A percentile compares a stretch with the other conserved stretches of the same genome.
phyloP scores from a whole-genome alignment of 2,888 invertebrate species.

The Orchesellides sinensis region DNA sequence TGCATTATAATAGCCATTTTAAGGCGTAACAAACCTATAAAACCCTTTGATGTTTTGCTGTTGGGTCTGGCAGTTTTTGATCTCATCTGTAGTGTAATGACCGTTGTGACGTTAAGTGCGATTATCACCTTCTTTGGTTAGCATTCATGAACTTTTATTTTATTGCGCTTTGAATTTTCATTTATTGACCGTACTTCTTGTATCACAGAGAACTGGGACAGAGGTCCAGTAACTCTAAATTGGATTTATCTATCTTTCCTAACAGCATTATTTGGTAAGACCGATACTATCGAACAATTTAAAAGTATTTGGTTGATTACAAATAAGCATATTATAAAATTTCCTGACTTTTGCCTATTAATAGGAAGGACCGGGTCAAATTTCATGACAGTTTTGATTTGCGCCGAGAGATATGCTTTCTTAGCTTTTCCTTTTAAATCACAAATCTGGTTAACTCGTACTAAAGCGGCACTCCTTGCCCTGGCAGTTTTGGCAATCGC shows the following conservation, averaged over 20 bases:
- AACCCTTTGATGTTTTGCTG: conserved; percentile 33
- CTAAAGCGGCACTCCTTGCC: not conserved
- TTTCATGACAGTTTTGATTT: conserved; percentile 33
- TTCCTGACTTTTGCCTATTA: not conserved
- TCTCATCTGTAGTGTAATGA: conserved; percentile 22
- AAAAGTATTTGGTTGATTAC: not conserved
- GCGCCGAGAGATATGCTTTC: conserved; percentile 22
- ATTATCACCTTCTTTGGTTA: conserved; percentile 34
- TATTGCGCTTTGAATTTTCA: not conserved
- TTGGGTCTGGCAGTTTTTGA: conserved; percentile 24
- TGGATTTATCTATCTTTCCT: conserved; percentile 19
- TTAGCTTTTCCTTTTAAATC: conserved; percentile 4
- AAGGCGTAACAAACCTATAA: not conserved
- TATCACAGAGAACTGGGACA: conserved; percentile 25
- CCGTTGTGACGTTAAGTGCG: not conserved
- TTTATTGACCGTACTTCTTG: not conserved
- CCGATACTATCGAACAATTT: too few relatives aligned
- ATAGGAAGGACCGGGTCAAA: conserved; percentile 19
- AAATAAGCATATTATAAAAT: not conserved
- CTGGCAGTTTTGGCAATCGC: not conserved
- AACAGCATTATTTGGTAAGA: conserved; percentile 25
- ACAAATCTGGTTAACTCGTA: not conserved
- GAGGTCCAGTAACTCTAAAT: not conserved
- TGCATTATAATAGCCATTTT: conserved; percentile 29
- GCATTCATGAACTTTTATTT: not conserved